Evolutionary conservation across 2,113 vertebrate genomes (phyloP).

Genomic region (Athene noctua): DNA sequence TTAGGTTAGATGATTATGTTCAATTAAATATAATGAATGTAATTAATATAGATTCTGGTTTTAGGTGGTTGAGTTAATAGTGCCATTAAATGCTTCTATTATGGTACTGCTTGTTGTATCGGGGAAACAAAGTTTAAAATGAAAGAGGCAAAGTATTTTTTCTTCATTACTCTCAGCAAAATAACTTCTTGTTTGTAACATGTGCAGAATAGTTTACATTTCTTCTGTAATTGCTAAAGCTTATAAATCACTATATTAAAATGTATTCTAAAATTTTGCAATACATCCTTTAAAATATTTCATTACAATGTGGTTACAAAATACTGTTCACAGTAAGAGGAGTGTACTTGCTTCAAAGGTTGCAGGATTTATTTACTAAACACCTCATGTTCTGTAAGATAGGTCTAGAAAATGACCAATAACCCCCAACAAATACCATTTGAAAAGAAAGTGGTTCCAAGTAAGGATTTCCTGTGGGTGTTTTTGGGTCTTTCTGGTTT

Average conservation of each 20-base stretch:
- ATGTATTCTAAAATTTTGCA: not conserved
- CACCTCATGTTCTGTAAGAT: not conserved
- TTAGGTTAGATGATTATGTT: constrained; percentile 70
- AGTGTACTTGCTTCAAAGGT: not conserved
- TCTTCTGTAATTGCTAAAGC: not conserved
- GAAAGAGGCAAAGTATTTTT: not conserved
- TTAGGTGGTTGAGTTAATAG: constrained; percentile 69
- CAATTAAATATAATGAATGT: constrained; percentile 71
- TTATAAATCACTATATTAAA: not conserved
- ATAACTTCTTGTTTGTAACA: not conserved
- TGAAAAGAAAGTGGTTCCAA: constrained; percentile 6
- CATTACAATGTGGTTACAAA: not conserved
- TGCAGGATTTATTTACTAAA: not conserved
- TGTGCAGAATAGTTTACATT: not conserved
- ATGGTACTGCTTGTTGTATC: constrained; percentile 4
- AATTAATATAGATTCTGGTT: constrained; percentile 71
- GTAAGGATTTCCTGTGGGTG: not conserved
- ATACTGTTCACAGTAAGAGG: not conserved
- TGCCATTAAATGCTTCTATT: constrained; percentile 58
- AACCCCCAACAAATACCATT: not conserved
- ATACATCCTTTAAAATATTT: not conserved
- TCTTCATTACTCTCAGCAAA: not conserved
- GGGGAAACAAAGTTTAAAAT: constrained; percentile 14
- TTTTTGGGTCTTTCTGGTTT: not conserved
- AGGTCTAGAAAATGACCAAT: not conserved